phyloP scores from a whole-genome alignment of 1,140 invertebrate genomes.

The Proales similis region DNA sequence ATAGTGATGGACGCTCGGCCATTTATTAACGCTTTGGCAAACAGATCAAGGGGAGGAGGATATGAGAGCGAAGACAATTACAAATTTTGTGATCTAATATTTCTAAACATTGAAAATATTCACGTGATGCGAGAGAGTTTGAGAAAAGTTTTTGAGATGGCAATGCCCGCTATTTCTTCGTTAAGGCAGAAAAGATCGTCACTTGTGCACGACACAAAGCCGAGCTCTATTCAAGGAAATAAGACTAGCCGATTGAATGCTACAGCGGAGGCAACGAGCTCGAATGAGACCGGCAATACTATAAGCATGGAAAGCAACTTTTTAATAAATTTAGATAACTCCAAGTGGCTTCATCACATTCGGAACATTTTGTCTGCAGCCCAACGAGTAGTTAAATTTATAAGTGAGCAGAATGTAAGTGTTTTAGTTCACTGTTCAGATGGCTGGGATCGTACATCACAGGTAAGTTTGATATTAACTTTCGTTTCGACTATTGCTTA shows the following conservation, averaged over 20 bases:
- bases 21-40: slow-evolving; percentile 88
- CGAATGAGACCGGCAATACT: slow-evolving; percentile 58
- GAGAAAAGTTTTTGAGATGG: slow-evolving; percentile 70
- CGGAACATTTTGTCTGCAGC: slow-evolving; percentile 71
- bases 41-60: slow-evolving; percentile 93
- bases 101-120: slow-evolving; percentile 97
- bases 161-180: slow-evolving; percentile 59
- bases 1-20: neutral
- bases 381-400: slow-evolving; percentile 51
- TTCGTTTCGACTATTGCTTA: slow-evolving; percentile 90
- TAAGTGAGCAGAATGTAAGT: neutral
- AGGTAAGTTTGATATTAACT: slow-evolving; percentile 85
- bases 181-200: slow-evolving; percentile 42
- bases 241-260: slow-evolving; percentile 94
- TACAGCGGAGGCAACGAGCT: slow-evolving; percentile 86
- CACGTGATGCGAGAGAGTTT: slow-evolving; percentile 89
- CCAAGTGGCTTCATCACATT: slow-evolving; percentile 81
- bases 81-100: slow-evolving; percentile 96
- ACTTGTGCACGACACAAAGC: slow-evolving; percentile 77
- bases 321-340: slow-evolving; percentile 62
- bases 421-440: slow-evolving; percentile 91
- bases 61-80: slow-evolving; percentile 98
- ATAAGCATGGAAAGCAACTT: too few species aligned
- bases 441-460: slow-evolving; percentile 91
- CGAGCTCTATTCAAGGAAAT: slow-evolving; percentile 76